Percentiles rank a stretch among this genome's conserved stretches.
phyloP scores from a whole-genome alignment of 2,113 vertebrate genomes.

The Calidris pugnax region DNA sequence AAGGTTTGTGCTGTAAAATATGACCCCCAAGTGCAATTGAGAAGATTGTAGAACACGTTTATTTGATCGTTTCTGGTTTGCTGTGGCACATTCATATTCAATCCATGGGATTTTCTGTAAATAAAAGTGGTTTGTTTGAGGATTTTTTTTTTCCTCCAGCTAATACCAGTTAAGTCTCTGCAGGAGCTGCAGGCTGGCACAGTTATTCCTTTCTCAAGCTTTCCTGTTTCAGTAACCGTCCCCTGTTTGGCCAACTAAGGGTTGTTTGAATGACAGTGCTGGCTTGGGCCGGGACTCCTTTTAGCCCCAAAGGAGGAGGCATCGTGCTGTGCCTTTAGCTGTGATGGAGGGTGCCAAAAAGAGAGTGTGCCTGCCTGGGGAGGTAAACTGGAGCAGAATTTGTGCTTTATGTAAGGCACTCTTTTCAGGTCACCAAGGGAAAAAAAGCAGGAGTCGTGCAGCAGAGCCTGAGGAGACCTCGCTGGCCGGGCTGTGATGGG shows the following conservation, averaged over 20 bases:
- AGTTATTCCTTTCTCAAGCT: not conserved
- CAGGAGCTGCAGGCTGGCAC: not conserved
- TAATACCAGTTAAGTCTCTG: not conserved
- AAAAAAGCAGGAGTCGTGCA: not conserved
- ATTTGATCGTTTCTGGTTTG: not conserved
- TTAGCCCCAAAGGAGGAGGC: not conserved
- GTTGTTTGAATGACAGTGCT: not conserved
- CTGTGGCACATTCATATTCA: not conserved
- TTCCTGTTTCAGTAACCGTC: not conserved
- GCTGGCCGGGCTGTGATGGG: not conserved
- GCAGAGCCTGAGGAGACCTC: not conserved
- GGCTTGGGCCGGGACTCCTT: not conserved
- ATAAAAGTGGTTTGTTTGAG: not conserved
- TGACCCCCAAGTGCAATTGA: not conserved
- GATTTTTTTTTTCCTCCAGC: not conserved
- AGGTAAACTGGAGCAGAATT: not conserved
- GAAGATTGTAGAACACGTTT: not conserved
- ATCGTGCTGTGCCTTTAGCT: not conserved
- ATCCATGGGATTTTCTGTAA: constrained; percentile 29
- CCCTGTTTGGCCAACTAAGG: not conserved
- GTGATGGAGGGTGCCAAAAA: not conserved
- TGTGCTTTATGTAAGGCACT: not conserved
- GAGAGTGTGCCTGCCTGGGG: not conserved
- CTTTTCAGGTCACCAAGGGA: not conserved
- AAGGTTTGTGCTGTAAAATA: not conserved